phyloP scores from a whole-genome alignment of 2,888 invertebrate genomes.

The Melieria picta region DNA sequence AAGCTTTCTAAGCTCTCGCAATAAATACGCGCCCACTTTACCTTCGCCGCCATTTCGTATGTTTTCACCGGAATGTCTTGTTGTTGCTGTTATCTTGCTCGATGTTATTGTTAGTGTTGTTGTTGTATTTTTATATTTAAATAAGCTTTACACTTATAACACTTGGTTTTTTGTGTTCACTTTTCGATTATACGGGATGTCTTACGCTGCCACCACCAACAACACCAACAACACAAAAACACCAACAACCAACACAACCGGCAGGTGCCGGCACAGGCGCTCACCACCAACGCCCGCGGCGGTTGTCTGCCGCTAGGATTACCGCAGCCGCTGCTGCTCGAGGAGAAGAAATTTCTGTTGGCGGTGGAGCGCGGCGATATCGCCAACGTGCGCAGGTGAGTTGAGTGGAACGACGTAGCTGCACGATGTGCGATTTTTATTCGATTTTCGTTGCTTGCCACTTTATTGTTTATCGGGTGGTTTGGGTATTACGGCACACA shows the following conservation, averaged over 20 bases:
- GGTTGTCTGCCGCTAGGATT: constrained; percentile 71
- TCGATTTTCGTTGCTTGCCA: no score
- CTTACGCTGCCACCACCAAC: background rate
- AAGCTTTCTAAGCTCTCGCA: no score
- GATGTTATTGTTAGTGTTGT: constrained; percentile 4
- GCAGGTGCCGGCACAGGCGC: constrained; percentile 46
- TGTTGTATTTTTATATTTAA: constrained; percentile 24
- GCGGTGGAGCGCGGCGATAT: constrained; percentile 95
- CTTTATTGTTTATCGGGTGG: no score
- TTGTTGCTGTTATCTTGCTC: no score
- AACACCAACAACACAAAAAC: constrained; percentile 13
- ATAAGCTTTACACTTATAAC: constrained; percentile 54
- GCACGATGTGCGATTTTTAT: no score
- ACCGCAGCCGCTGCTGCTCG: constrained; percentile 78
- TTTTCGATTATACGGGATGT: background rate
- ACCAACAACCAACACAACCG: background rate
- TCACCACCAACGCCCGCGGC: constrained; percentile 44
- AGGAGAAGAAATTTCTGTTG: constrained; percentile 91
- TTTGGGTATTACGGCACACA: no score
- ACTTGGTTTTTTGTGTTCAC: constrained; percentile 16
- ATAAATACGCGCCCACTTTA: no score
- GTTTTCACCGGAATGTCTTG: no score
- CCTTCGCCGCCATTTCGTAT: no score
- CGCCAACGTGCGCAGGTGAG: constrained; percentile 83
- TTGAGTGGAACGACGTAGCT: background rate